Conservation (phyloP, 1,140 invertebrate genomes). For the Megalopta genalis region DNA sequence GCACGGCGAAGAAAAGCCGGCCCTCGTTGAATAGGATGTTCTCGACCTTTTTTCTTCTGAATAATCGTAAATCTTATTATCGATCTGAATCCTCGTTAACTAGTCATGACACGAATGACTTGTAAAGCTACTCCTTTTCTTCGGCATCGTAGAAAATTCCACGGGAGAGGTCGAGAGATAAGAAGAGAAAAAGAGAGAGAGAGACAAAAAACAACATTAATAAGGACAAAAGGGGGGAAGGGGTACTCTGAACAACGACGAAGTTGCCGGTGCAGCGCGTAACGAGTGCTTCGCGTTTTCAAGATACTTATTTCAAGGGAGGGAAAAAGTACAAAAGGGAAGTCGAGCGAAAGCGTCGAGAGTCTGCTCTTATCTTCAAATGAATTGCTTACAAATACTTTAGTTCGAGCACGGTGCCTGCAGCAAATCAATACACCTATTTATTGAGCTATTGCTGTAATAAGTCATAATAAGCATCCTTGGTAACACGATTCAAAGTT, state of each 20-base stretch:
- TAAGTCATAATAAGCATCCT: not conserved
- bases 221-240: not conserved
- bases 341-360: not conserved
- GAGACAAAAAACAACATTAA: not conserved
- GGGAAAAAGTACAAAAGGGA: not conserved
- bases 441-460: not conserved
- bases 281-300: constrained; percentile 23
- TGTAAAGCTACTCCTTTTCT: not conserved
- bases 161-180: no score
- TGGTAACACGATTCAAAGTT: not conserved
- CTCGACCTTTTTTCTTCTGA: not conserved
- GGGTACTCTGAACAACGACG: not conserved
- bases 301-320: constrained; percentile 1
- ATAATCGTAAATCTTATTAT: not conserved
- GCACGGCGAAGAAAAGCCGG: not conserved
- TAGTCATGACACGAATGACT: not conserved
- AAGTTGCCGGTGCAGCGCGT: not conserved
- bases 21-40: not conserved
- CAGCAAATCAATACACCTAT: not conserved
- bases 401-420: no score
- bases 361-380: not conserved
- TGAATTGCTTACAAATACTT: constrained; percentile 3
- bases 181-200: no score
- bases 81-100: not conserved
- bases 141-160: not conserved